phyloP scores from a whole-genome alignment of 2,888 invertebrate genomes.

The Spilosoma lubricipeda region DNA sequence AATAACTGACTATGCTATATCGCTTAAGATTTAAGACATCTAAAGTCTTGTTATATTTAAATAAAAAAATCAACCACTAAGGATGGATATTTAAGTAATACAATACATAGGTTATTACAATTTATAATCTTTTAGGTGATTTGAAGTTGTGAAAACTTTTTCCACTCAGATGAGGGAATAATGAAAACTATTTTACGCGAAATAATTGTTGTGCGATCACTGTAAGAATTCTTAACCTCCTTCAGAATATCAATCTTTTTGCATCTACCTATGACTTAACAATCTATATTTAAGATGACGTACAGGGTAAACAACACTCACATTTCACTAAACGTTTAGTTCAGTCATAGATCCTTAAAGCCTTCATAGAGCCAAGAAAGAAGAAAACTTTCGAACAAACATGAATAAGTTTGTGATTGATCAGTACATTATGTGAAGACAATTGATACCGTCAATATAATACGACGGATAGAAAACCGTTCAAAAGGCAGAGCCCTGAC shows the following conservation, averaged over 20 bases:
- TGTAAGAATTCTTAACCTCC: neutral
- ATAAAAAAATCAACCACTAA: neutral
- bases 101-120: neutral
- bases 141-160: neutral
- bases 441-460: constrained; percentile 82
- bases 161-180: neutral
- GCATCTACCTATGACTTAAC: neutral
- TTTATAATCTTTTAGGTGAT: neutral
- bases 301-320: neutral
- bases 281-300: neutral
- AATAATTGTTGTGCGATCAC: neutral
- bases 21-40: neutral
- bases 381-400: constrained; percentile 18
- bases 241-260: neutral
- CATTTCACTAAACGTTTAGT: neutral
- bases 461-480: constrained; percentile 77
- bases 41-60: neutral
- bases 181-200: neutral
- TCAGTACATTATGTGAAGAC: constrained; percentile 66
- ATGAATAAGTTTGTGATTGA: constrained; percentile 42
- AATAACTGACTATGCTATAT: neutral
- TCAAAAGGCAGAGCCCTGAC: constrained; percentile 80
- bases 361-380: neutral
- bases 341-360: neutral
- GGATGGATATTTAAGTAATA: neutral